Base-by-base conservation (phyloP, 1,140 invertebrate species). In the Drosophila miranda region DNA sequence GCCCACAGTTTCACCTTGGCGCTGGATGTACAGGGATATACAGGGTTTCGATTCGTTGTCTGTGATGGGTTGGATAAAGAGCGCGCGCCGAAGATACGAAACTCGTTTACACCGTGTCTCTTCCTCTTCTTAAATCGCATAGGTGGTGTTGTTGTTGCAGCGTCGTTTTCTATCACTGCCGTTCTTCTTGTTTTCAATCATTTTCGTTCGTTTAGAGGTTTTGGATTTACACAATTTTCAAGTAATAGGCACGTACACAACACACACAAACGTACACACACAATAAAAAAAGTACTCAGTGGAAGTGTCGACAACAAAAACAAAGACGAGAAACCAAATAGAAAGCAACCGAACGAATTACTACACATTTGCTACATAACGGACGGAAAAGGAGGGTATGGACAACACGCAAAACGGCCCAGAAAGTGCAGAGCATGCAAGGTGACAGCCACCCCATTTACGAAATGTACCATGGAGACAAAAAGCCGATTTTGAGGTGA, bases 281-380 rank as follows among this genome's bases (percentile, higher is more conserved):
- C 71, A 73, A 71, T 50, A 72, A 73, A 34, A 64, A 66, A 75
- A 75, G 19, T 67, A 38, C 70, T 75, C 63, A 59, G 54, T 59
- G 78, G 60, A 87, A 74, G 60, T 87, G 78, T 81, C 86, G 81
- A 87, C 75, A 84, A 71, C 76, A 83, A 84, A 80, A 86, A 75
- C 34, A 54, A 75, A 75, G 75, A 59, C 56, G 50, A 69, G 75
- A 82, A 82, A 86, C 75, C 74, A 87, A 86, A 86, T 86, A 87
- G 81, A 86, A 86, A 86, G 78, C 78, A 81, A 80, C 78, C 78
- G 68, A 67, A 58, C 60, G 51, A 19, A 19, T 19, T 19, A 19
- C 19, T 19, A 19, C 19, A 19, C 19, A 19, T 19, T 19, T 19
- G 19, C 19, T 19, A 19, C 19, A 19, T 19, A 19, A 19, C 19